Evolutionary conservation across 2,888 invertebrate species (phyloP).

Genomic region (Cynaeus angustus): DNA sequence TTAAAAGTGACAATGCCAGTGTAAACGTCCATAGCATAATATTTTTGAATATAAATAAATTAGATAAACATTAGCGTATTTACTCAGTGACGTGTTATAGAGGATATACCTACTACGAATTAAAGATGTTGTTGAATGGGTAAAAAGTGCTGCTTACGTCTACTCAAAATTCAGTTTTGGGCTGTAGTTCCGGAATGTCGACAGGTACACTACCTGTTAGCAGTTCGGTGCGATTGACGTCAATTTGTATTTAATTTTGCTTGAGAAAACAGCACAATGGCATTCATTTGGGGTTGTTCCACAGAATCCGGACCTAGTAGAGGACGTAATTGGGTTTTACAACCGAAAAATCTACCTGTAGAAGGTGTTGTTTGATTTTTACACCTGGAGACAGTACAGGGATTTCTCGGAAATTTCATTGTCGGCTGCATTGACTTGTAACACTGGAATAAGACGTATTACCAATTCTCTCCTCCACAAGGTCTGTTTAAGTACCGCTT

Average conservation of each 20-base stretch:
- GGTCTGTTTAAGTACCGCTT: conserved; percentile 44
- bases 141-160: not conserved
- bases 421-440: conserved; percentile 45
- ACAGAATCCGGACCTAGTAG: conserved; percentile 23
- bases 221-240: conserved; percentile 47
- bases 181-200: conserved; percentile 34
- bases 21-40: conserved; percentile 25
- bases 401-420: conserved; percentile 50
- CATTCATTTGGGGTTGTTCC: conserved; percentile 43
- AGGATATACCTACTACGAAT: conserved; percentile 8
- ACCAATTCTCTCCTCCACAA: conserved; percentile 40
- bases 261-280: conserved; percentile 47
- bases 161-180: conserved; percentile 7
- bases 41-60: conserved; percentile 37
- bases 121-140: conserved; percentile 14
- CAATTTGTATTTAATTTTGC: conserved; percentile 47
- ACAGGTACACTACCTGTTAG: conserved; percentile 51
- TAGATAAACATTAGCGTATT: conserved; percentile 22
- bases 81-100: conserved; percentile 18
- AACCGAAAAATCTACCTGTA: conserved; percentile 51
- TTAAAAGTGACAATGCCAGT: conserved; percentile 30
- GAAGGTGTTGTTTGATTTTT: conserved; percentile 52
- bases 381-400: conserved; percentile 48
- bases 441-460: conserved; percentile 46
- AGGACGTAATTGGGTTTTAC: conserved; percentile 47